These are phyloP conservation scores for Apeltes quadracus DNA, from an alignment of 2,113 vertebrate genomes.

Conservation along the genomic window DNA sequence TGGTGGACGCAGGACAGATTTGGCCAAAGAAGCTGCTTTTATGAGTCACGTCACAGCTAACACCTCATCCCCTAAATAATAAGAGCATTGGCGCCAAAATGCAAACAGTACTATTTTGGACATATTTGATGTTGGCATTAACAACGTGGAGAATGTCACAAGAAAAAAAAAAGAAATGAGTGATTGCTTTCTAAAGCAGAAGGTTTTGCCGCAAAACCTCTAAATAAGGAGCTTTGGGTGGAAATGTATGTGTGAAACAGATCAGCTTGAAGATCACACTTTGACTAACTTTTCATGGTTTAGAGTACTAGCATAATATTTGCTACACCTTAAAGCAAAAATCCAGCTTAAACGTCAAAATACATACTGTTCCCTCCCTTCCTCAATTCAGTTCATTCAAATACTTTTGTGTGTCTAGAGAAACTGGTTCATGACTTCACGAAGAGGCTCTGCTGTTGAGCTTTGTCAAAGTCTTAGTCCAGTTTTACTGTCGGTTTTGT, in stretches of 20 bases:
- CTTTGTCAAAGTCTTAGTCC: too few species aligned
- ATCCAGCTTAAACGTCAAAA: not conserved
- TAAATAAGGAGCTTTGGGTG: not conserved
- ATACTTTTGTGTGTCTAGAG: not conserved
- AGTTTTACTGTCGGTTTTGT: not conserved
- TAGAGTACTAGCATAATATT: not conserved
- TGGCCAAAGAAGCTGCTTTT: not conserved
- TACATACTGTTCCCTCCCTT: too few species aligned
- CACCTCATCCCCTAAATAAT: not conserved
- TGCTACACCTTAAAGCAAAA: not conserved
- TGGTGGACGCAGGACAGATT: too few species aligned
- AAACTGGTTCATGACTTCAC: not conserved
- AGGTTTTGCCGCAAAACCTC: not conserved
- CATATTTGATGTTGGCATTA: not conserved
- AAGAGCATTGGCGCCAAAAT: not conserved
- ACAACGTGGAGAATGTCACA: not conserved
- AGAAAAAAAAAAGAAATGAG: not conserved
- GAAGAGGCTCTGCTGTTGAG: not conserved
- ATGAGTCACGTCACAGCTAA: not conserved
- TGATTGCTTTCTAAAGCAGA: not conserved
- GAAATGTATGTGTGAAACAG: not conserved
- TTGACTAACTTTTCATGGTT: not conserved
- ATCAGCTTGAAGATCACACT: not conserved
- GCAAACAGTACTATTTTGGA: too few species aligned
- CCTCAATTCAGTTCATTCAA: not conserved